Evolutionary conservation across 2,888 invertebrate species (phyloP), one percentile per base, ranked within the genome.

Genomic region (Apocheima hispidaria): DNA sequence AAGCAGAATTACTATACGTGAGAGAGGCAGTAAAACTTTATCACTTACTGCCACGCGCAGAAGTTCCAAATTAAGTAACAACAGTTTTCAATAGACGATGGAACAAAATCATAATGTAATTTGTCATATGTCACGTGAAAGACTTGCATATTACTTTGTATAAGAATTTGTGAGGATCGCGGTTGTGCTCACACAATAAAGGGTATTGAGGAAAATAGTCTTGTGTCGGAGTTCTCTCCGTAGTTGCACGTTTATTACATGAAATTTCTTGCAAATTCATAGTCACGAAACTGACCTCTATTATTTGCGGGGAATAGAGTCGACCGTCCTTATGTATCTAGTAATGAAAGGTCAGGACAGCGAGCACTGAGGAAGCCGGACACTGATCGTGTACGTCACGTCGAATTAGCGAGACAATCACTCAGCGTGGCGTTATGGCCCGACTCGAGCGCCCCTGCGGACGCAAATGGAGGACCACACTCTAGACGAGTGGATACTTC

Each of bases 371-470:
- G 62, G 66, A 66, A 69, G 66, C 59, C 68, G 67, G 70, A 61
- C 69, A 73, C 69, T 73, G 76, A 79, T 78, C 75, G 79, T 75
- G 73, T 72, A 74, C 72, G 81, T 82, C 81, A 78, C 76, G 73
- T 72, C 72, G 74, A 83, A 88, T 90, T 88, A 88, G 84, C 79
- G 82, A 79, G 79, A 87, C 86, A 89, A 91, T 91, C 87, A 83
- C 81, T 90, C 88, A 83, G 79, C 71, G 78, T 78, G 83, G 82
- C 83, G 80, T 76, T 78, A 74, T 71, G 74, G 76, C 75, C 71
- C 66, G 70, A 65, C 68, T 77, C 74, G 74, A 79, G 74, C 77
- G 72, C 69, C 73, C 75, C 77, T 73, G 73, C 72, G 78, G 72
- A 82, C 83, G 84, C 84, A 89, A 88, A 84, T 85, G 78, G 82